phyloP scores from a whole-genome alignment of 2,888 invertebrate species.

The Caenorhabditis japonica region DNA sequence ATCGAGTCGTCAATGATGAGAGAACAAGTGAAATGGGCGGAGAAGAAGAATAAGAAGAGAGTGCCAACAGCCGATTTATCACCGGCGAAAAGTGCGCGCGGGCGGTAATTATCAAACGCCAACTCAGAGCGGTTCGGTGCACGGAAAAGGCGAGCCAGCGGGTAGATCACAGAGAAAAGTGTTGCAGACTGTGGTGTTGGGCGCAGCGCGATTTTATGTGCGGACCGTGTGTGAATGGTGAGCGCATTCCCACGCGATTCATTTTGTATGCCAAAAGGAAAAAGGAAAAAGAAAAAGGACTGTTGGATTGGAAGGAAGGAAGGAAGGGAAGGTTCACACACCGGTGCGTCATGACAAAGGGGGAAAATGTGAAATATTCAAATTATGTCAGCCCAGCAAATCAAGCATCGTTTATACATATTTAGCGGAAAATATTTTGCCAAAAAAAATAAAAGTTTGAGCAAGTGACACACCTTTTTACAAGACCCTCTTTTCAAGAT shows the following conservation, averaged over 20 bases:
- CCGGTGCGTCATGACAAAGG: too few relatives aligned
- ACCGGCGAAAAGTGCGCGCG: slow-evolving; percentile 95
- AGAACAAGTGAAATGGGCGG: neutral
- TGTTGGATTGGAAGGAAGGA: neutral
- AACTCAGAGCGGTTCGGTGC: neutral
- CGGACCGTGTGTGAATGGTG: neutral
- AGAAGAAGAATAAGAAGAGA: slow-evolving; percentile 81
- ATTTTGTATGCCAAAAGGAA: neutral
- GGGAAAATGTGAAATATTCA: too few relatives aligned
- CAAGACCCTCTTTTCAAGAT: too few relatives aligned
- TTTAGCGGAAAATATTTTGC: too few relatives aligned
- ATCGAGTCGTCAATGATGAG: neutral
- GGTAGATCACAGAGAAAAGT: neutral
- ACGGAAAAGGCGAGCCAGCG: neutral
- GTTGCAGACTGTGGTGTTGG: neutral
- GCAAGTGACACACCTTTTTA: too few relatives aligned
- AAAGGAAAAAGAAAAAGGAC: neutral
- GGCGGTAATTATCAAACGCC: slow-evolving; percentile 93
- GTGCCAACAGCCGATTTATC: slow-evolving; percentile 89
- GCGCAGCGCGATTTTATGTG: neutral
- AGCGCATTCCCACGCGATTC: slow-evolving; percentile 5
- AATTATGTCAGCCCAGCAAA: too few relatives aligned
- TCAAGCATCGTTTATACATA: too few relatives aligned
- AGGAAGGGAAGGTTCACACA: neutral
- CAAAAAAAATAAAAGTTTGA: too few relatives aligned